These are phyloP conservation scores for Ciconia boyciana DNA, from an alignment of 2,113 vertebrate species.

Conservation along the genomic window DNA sequence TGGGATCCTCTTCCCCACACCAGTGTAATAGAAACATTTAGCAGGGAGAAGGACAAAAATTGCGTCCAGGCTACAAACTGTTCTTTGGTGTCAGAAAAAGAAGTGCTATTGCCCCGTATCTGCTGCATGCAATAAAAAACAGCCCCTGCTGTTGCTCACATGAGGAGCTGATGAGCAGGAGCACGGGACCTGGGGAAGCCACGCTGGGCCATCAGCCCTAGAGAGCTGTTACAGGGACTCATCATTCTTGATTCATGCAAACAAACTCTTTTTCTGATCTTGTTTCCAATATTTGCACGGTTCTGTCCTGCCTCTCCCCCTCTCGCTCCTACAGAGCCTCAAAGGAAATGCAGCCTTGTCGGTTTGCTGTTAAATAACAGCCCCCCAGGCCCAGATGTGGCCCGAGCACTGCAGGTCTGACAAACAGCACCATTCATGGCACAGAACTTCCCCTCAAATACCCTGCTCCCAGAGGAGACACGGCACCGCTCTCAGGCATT, in stretches of 20 bases:
- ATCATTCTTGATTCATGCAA: not conserved
- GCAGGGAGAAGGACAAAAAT: not conserved
- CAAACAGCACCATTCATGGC: not conserved
- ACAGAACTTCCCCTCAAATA: not conserved
- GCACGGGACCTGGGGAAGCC: not conserved
- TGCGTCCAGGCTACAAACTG: not conserved
- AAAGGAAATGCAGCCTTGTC: not conserved
- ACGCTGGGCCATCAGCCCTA: not conserved
- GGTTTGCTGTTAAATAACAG: not conserved
- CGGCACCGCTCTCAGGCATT: rapidly evolving
- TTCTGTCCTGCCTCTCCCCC: not conserved
- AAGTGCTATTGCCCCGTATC: not conserved
- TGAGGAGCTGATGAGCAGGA: not conserved
- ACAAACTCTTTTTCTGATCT: not conserved
- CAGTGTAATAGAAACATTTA: not conserved
- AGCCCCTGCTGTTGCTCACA: not conserved
- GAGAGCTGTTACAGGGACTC: not conserved
- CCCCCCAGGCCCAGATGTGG: not conserved
- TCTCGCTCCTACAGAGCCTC: not conserved
- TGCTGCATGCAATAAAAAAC: not conserved
- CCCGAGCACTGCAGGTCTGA: not conserved
- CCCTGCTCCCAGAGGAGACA: not conserved
- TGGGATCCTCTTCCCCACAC: not conserved
- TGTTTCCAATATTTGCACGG: not conserved
- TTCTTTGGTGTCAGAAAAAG: not conserved